Conservation (phyloP, 2,797 vertebrate genomes). For the Acrossocheilus wenchowensis region DNA sequence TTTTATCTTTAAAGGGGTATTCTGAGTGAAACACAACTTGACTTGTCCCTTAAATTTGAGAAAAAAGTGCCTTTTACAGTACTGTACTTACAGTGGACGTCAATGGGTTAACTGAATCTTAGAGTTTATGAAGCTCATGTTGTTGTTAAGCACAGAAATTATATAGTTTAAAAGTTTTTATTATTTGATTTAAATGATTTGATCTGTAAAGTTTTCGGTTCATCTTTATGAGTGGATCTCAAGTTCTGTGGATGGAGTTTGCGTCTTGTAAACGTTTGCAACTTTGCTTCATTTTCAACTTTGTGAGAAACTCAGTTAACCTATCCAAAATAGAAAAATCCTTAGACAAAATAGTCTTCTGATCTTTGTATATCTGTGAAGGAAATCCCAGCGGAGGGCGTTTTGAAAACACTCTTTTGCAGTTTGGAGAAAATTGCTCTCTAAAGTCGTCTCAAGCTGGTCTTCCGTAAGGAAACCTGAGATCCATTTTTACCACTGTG, state of each 20-base stretch:
- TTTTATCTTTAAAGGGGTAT: background rate
- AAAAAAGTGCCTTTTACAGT: background rate
- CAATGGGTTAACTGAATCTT: background rate
- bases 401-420: constrained; percentile 19
- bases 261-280: background rate
- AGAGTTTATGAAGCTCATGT: background rate
- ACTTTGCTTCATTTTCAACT: background rate
- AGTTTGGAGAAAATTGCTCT: constrained; percentile 3
- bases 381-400: constrained; percentile 1
- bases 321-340: background rate
- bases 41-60: background rate
- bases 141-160: background rate
- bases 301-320: background rate
- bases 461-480: background rate
- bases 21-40: background rate
- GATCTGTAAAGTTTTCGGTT: background rate
- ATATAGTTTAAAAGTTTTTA: background rate
- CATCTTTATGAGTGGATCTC: background rate
- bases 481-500: background rate
- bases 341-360: background rate
- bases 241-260: background rate
- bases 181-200: background rate
- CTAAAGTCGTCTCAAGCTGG: constrained; percentile 3
- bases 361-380: constrained; percentile 5
- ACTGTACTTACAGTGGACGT: background rate